Percentiles rank a stretch among this genome's conserved stretches.
Evolutionary conservation across 2,888 invertebrate species (phyloP).

Genomic region (Papilio protenor): DNA sequence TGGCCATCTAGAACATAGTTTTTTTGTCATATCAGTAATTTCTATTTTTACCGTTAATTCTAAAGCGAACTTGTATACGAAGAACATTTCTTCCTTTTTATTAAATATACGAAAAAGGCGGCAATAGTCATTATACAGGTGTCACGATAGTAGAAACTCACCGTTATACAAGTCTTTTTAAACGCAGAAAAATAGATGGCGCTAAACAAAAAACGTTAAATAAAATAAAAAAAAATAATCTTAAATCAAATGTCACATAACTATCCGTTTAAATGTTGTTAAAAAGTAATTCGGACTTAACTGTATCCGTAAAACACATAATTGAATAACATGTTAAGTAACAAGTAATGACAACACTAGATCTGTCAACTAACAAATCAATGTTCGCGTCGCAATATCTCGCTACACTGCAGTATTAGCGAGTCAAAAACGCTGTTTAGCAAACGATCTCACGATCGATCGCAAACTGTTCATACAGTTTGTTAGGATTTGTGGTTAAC

Average conservation of each 20-base stretch:
- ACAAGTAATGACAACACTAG: constrained; percentile 46
- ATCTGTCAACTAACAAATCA: constrained; percentile 51
- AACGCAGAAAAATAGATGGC: constrained; percentile 12
- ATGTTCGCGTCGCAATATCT: constrained; percentile 45
- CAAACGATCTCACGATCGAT: constrained; percentile 66
- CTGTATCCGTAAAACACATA: neutral
- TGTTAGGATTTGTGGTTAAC: constrained; percentile 54
- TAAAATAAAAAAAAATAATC: neutral
- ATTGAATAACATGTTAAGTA: neutral
- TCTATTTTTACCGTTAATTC: too few species aligned
- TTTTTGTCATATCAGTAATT: too few species aligned
- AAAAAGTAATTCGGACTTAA: neutral
- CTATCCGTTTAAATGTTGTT: neutral
- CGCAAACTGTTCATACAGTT: constrained; percentile 53
- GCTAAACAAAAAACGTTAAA: neutral
- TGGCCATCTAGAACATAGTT: too few species aligned
- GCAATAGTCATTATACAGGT: neutral
- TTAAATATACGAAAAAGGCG: too few species aligned
- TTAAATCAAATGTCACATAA: neutral
- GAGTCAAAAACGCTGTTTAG: constrained; percentile 49
- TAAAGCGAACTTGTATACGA: too few species aligned
- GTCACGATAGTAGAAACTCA: too few species aligned
- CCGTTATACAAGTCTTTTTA: neutral
- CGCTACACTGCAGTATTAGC: constrained; percentile 31
- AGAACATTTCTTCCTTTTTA: too few species aligned